Base-by-base conservation (phyloP, 2,797 vertebrate genomes). In the Otolemur crassicaudatus region DNA sequence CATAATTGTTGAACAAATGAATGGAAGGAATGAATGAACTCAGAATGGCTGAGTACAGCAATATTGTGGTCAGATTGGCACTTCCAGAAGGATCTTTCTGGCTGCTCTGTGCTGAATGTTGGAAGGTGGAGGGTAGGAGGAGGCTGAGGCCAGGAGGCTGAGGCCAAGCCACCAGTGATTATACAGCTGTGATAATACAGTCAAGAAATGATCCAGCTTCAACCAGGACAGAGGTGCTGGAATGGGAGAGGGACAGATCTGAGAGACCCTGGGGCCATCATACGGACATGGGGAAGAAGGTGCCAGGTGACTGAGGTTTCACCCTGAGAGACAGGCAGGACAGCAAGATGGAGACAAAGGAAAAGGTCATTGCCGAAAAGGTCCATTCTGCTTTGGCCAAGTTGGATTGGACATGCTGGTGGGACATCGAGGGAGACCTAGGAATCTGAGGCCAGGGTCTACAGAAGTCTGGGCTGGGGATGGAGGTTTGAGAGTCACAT, bases 21-120 rank as follows among this genome's bases (percentile, higher is more conserved):
- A 60, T 43, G 49, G 58, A 43, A 43, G 1, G 7, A 43, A 43
- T 43, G 40, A 43, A 43, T 43, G 40, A 7, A 43, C 40, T 43
- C 40, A 77, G 67, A 76, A 58, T 12, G 29, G 25, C 63, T 19
- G 43, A 79, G 23, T 46, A 16, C 8, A 5, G 86, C 31, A 56
- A 8, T 17, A 61, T 80, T 76, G 25, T 53, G 10, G 23, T 49
- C 75, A 82, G 40, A 10, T 13, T 49, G 77, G 67, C 87, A 73
- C 89, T 87, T 94, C 87, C 72, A 93, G 93, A 81, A 94, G 80
- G 53, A 67, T 60, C 75, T 91, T 87, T 87, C 60, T 69, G 87
- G 31, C 40, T 69, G 22, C 65, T 83, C 60, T 87, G 37, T 61
- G 46, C n/a, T 76, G 31, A n/a, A 43, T 22, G 46, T 80, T 34